Evolutionary conservation across 2,113 vertebrate genomes (phyloP).

Genomic region (Amia ocellicauda): DNA sequence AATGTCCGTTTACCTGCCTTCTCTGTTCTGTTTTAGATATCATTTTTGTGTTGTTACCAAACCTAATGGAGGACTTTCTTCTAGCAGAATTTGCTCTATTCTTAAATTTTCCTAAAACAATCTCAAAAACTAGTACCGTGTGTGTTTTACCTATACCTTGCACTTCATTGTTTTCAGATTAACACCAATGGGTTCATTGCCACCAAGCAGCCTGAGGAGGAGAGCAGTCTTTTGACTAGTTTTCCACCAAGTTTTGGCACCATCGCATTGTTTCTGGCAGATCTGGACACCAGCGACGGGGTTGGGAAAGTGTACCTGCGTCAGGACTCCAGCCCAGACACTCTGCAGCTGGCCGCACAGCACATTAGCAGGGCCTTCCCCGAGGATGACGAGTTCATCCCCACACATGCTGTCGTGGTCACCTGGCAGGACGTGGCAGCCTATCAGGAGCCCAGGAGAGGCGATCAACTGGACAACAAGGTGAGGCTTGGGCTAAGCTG

Average conservation of each 20-base stretch:
- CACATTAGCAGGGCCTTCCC: slow-evolving; percentile 78
- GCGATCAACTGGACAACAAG: slow-evolving; percentile 54
- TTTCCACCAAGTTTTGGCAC: slow-evolving; percentile 78
- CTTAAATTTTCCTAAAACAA: too few species aligned
- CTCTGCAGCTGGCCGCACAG: slow-evolving; percentile 55
- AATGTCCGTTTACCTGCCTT: too few species aligned
- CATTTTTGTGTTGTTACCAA: too few species aligned
- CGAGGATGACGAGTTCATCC: slow-evolving; percentile 55
- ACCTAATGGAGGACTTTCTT: too few species aligned
- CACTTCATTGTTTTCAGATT: too few species aligned
- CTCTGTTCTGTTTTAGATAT: too few species aligned
- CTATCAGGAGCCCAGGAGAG: slow-evolving; percentile 46
- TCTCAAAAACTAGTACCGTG: too few species aligned
- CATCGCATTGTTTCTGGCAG: slow-evolving; percentile 78
- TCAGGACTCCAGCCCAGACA: slow-evolving; percentile 68
- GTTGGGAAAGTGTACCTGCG: slow-evolving; percentile 77
- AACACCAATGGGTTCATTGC: slow-evolving; percentile 85
- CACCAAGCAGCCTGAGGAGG: slow-evolving; percentile 60
- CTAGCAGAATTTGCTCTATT: too few species aligned
- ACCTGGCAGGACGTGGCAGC: slow-evolving; percentile 77
- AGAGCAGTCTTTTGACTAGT: slow-evolving; percentile 69
- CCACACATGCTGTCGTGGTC: slow-evolving; percentile 67
- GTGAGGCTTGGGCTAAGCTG: slow-evolving; percentile 44
- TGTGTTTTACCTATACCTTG: too few species aligned
- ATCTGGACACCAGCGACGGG: slow-evolving; percentile 79